A percentile compares a stretch with the other conserved stretches of the same genome.
These are phyloP conservation scores for Zalophus californianus DNA, from an alignment of 2,797 vertebrate species.

Conservation along the genomic window DNA sequence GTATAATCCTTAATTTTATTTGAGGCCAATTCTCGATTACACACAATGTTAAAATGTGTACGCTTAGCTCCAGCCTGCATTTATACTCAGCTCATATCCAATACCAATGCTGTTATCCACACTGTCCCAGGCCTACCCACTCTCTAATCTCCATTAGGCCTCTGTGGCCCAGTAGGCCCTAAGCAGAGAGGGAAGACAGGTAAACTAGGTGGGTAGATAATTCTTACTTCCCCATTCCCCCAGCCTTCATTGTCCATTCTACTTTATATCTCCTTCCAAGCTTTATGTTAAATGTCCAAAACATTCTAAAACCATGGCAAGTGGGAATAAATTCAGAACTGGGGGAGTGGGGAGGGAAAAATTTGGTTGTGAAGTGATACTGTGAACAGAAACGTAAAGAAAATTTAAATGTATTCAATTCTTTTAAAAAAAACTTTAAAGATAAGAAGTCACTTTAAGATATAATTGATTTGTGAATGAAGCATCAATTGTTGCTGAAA, in stretches of 20 bases:
- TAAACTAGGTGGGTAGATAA: not conserved
- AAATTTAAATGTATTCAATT: constrained; percentile 24
- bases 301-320: not conserved
- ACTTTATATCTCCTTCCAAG: not conserved
- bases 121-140: not conserved
- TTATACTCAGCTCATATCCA: not conserved
- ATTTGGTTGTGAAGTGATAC: not conserved
- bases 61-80: not conserved
- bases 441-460: not conserved
- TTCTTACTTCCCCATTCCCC: not conserved
- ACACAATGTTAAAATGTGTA: not conserved
- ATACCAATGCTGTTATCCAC: not conserved
- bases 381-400: not conserved
- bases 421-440: not conserved
- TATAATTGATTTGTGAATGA: not conserved
- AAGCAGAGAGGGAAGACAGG: not conserved
- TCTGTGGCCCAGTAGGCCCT: not conserved
- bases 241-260: not conserved
- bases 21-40: not conserved
- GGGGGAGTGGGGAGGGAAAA: not conserved
- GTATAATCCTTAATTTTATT: not conserved
- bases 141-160: not conserved
- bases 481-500: not conserved
- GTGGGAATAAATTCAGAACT: not conserved
- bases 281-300: not conserved